Base-by-base conservation (phyloP, 2,113 vertebrate species). In the Chaetura pelagica region DNA sequence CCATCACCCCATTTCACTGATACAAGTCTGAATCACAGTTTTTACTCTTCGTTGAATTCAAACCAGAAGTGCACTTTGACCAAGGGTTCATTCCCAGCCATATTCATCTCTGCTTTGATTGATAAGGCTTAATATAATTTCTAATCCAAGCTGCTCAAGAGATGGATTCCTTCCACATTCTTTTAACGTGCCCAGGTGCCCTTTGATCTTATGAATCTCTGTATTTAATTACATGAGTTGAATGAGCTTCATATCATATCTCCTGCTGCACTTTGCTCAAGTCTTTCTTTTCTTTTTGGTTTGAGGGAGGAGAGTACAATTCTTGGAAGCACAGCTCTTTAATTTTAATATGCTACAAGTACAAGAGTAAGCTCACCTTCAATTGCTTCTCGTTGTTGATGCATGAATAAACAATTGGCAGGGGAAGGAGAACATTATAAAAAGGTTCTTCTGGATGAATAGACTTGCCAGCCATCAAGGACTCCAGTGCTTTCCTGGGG, bases 341-440 rank as follows among this genome's bases (percentile, higher is more conserved):
- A 78, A 92, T 90, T 95, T 90, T 94, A 90, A 95, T 80, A 71
- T 26, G 48, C 35, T 77, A 46, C 76, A 81, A 76, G 46, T 38
- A 59, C 74, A 93, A 68, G 29, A 92, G 55, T 24, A 66, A 91
- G 61, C 64, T 96, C 85, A 94, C 93, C 94, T 96, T 95, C 92
- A 90, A 8, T 49, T 81, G 75, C 68, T 94, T 57, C 72, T 96
- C 73, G 63, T 81, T 91, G 77, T 86, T 0, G 6, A 96, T 81
- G 87, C 83, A 71, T 72, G 83, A 94, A 88, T 71, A 96, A 93
- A 86, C 78, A 93, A 64, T 79, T 54, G 76, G 55, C 76, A 88
- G 40, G 44, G 75, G 75, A 93, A 42, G 72, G 59, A 94, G 84
- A 80, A 66, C 57, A n/a, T 15, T 76, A 80, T 67, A 35, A 15